Evolutionary conservation across 2,113 vertebrate genomes (phyloP).

Genomic region (Myrmecobius fasciatus): DNA sequence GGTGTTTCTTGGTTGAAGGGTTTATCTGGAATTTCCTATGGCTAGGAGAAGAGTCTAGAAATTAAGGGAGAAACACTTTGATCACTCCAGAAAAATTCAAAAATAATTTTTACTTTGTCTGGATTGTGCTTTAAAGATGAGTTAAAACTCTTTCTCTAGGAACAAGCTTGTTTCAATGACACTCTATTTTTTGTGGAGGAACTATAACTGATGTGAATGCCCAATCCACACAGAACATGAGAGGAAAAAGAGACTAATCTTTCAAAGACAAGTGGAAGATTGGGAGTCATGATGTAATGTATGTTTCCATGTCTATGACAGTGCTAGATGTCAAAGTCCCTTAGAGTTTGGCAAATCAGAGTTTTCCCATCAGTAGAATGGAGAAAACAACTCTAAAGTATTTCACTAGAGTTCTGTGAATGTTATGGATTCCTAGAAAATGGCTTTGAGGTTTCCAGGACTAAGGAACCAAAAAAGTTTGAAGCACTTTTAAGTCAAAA

Average conservation of each 20-base stretch:
- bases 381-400: neutral
- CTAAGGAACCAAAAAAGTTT: conserved; percentile 1
- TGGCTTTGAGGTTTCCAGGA: neutral
- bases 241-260: neutral
- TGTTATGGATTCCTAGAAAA: conserved; percentile 31
- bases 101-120: neutral
- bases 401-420: neutral
- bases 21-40: conserved; percentile 32
- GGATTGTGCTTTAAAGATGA: neutral
- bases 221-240: neutral
- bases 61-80: conserved; percentile 39
- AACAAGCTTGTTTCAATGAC: neutral
- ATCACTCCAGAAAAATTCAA: neutral
- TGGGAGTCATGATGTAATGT: neutral
- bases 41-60: conserved; percentile 78
- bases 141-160: neutral
- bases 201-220: conserved; percentile 23
- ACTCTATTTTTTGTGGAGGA: neutral
- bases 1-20: conserved; percentile 30
- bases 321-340: neutral
- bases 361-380: neutral
- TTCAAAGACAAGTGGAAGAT: conserved; percentile 20
- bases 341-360: too few relatives aligned
- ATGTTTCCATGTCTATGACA: conserved; percentile 7
- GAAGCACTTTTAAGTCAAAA: conserved; percentile 54